Evolutionary conservation across 2,888 invertebrate species (phyloP).

Genomic region (Steromphala cineraria): DNA sequence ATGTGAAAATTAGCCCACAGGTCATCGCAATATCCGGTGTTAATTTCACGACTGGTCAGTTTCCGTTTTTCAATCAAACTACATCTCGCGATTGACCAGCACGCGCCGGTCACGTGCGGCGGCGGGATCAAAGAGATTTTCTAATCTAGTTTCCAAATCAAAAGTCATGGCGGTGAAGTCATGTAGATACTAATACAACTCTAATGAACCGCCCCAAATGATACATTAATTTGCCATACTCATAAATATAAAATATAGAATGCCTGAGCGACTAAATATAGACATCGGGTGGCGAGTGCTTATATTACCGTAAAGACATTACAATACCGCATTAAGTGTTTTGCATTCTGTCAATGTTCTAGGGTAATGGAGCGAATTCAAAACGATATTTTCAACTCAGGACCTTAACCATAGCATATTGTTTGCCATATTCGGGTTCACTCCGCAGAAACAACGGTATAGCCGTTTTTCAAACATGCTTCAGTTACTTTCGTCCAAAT

Average conservation of each 20-base stretch:
- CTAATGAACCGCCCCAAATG: conserved; percentile 5
- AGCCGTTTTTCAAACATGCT: too few species aligned
- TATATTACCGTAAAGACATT: neutral
- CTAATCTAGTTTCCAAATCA: conserved; percentile 11
- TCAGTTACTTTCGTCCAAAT: too few species aligned
- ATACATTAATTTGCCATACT: conserved; percentile 16
- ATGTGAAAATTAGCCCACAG: conserved; percentile 1
- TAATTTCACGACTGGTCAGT: conserved; percentile 22
- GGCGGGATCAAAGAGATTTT: conserved; percentile 13
- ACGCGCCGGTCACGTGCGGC: conserved; percentile 14
- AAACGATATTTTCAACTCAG: too few species aligned
- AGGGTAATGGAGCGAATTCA: too few species aligned
- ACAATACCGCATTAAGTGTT: too few species aligned
- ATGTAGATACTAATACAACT: neutral
- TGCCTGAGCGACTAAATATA: neutral
- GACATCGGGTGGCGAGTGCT: neutral
- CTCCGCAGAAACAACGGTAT: too few species aligned
- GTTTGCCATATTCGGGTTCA: too few species aligned
- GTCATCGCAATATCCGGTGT: conserved; percentile 20
- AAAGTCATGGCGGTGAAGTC: conserved; percentile 1
- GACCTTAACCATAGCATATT: too few species aligned
- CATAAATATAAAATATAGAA: neutral
- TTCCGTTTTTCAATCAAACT: conserved; percentile 16
- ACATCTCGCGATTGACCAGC: conserved; percentile 18
- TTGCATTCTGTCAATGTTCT: too few species aligned